A percentile compares a stretch with the other conserved stretches of the same genome.
These are phyloP conservation scores for Tupaia chinensis DNA, from an alignment of 2,113 vertebrate species.

Conservation along the genomic window DNA sequence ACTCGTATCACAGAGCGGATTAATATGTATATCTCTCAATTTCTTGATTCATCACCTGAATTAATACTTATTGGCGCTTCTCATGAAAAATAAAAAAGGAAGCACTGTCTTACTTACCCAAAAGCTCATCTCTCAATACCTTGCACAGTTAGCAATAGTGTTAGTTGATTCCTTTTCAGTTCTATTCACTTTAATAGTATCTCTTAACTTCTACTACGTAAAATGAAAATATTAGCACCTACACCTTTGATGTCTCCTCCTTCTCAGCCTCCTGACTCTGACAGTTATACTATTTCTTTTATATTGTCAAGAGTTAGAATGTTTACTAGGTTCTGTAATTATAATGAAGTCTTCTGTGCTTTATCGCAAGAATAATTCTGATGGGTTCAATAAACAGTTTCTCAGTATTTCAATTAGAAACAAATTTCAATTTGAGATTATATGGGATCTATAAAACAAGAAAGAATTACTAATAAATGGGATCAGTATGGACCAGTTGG, in stretches of 20 bases:
- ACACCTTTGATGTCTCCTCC: background rate
- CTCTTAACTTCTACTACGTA: background rate
- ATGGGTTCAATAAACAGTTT: slow-evolving; percentile 11
- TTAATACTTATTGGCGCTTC: background rate
- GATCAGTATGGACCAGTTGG: background rate
- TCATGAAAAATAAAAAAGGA: background rate
- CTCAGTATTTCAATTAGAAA: slow-evolving; percentile 38
- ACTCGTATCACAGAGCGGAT: slow-evolving; percentile 10
- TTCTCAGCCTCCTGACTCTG: background rate
- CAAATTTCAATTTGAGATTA: slow-evolving; percentile 1
- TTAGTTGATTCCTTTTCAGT: background rate
- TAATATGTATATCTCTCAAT: background rate
- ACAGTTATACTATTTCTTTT: background rate
- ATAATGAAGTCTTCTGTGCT: background rate
- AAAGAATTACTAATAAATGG: slow-evolving; percentile 7
- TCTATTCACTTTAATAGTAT: background rate
- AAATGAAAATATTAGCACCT: background rate
- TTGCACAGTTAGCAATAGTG: background rate
- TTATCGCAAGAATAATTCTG: slow-evolving; percentile 7
- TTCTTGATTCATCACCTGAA: background rate
- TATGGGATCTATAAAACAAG: background rate
- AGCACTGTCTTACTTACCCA: background rate
- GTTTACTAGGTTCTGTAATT: background rate
- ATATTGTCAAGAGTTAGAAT: background rate
- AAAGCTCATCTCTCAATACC: background rate